Evolutionary conservation across 2,113 vertebrate species (phyloP), one percentile per base, ranked within the genome.

Genomic region (Barnardius zonarius): DNA sequence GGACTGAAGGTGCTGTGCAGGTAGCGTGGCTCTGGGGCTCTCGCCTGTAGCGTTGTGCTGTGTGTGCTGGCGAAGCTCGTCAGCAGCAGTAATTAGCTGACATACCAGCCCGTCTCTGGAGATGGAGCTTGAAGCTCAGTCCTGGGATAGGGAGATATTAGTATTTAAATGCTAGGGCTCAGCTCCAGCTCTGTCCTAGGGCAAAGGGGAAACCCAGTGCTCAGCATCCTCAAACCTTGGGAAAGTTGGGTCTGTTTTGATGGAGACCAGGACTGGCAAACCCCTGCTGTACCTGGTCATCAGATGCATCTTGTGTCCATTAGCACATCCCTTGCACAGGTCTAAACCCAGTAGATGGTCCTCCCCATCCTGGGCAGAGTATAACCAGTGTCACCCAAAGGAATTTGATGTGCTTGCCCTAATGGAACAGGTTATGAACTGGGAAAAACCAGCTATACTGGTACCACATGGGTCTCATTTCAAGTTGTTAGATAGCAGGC

Each of bases 351-450:
- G 81, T 67, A 13, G 88, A 64, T 10, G n/a, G 69, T 63, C 51
- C 88, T 90, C 63, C 90, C 83, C 64, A 16, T 67, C 31, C 86
- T 4, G 24, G 89, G 74, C 86, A 91, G 39, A 1, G 67, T 6
- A 43, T 76, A 95, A 16, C 30, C 93, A 8, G 24, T 79, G 94
- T 92, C 86, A 85, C 90, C 93, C 84, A 30, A 14, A 96, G 86
- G 96, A 97, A 95, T 97, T 5, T 96, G 94, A 96, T 97, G 96
- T 13, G 94, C 81, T 95, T 87, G 96, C 93, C 94, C 94, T 68
- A 95, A 91, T 96, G 93, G 93, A 96, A 89, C 96, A 87, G 96
- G 94, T 97, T 97, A 46, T 35, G 48, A 61, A 18, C 62, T 68
- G 93, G 93, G 91, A 87, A 86, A 14, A 97, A 96, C 95, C 96